Percentiles rank a stretch among this genome's conserved stretches.
These are phyloP conservation scores for Glandiceps talaboti DNA, from an alignment of 53 echinoderm and acorn worm species.

Conservation along the genomic window DNA sequence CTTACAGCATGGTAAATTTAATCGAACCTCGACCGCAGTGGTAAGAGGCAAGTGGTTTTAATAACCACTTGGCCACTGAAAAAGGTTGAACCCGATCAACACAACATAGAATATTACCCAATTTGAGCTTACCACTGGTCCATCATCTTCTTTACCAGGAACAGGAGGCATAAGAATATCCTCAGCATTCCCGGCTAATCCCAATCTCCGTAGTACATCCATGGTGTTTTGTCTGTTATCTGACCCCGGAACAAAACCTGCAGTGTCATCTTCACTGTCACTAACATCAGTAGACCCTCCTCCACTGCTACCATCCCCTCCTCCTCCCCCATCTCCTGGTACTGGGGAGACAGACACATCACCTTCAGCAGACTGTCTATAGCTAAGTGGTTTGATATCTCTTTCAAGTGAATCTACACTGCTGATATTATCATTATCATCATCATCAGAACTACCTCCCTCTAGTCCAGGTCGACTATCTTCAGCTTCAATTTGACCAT, in stretches of 20 bases:
- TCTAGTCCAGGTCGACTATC: conserved; percentile 61
- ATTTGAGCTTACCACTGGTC: no score
- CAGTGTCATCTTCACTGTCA: not conserved
- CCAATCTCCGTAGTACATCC: conserved; percentile 7
- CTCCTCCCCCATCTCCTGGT: conserved; percentile 92
- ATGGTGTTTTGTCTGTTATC: conserved; percentile 2
- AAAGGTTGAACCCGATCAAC: no score
- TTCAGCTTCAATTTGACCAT: conserved; percentile 6
- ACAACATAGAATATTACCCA: no score
- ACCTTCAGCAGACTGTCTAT: conserved; percentile 79
- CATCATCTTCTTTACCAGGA: no score
- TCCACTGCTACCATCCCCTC: conserved; percentile 95
- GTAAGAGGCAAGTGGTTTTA: no score
- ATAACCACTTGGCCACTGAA: no score
- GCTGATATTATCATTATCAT: conserved; percentile 33
- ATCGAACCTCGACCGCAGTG: no score
- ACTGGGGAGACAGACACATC: conserved; percentile 60
- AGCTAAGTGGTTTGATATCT: conserved; percentile 13
- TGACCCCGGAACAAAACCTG: not conserved
- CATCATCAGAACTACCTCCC: conserved; percentile 85
- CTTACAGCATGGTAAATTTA: no score
- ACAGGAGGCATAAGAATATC: not conserved
- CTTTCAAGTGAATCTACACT: conserved; percentile 2
- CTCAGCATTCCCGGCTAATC: not conserved
- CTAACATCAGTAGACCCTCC: conserved; percentile 1